Base-by-base conservation (phyloP, 2,888 invertebrate species). In the Microctonus brassicae region DNA sequence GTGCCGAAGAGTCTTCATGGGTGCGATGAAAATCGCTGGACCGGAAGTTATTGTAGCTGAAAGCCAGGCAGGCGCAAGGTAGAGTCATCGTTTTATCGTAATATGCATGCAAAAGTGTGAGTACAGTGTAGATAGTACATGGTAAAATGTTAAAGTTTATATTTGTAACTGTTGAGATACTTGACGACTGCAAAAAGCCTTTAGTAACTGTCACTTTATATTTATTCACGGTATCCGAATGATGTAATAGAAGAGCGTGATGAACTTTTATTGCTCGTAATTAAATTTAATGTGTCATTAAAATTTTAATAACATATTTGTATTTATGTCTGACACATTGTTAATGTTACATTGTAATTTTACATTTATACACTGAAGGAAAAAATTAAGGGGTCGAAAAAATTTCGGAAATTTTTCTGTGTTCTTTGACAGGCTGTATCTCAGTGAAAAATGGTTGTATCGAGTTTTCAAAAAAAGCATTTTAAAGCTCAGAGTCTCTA, bases 11-110 rank as follows among this genome's bases (percentile, higher is more conserved):
- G 75, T 76, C 74, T 55, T 62, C 70, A 77, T 77, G 73, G 74
- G 77, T 64, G 77, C 77, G 75, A 77, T 82, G 79, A 80, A 58
- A 81, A 81, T 75, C 76, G 73, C 76, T 74, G 79, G 76, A 79
- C 79, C 78, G 82, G 78, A 82, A 83, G 80, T 82, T 80, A 80
- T 78, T 78, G 78, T 70, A 78, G 77, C 78, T 80, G 79, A 79
- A 82, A 81, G 81, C 81, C 72, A 64, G 63, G 47, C 29, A 60
- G 33, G 53, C 61, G 53, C 52, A 20, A 10, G 20, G 47, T 7
- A 53, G 13, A 6, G 34, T 58, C 24, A 47, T 64, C 47, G 52
- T 60, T 60, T 42, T 29, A 29, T n/a, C 65, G 52, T 47, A 10
- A 22, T 65, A 34, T 17, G 58, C 60, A 47, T 47, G 52, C 69